These are phyloP conservation scores for Habropoda laboriosa DNA, from an alignment of 1,140 invertebrate genomes.

Conservation along the genomic window DNA sequence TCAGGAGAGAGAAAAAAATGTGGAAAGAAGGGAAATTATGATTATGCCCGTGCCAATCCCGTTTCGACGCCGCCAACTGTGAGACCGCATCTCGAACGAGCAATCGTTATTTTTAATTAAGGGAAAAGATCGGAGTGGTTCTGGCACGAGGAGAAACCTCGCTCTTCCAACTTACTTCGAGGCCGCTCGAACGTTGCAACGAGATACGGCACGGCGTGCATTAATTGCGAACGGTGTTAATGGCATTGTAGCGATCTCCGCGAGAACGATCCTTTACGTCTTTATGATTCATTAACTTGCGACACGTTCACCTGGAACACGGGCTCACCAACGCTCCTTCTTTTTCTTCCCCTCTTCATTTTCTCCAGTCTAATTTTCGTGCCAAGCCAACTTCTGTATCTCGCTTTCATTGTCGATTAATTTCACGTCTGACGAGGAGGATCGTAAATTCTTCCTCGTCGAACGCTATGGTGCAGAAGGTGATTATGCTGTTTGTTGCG, in stretches of 20 bases:
- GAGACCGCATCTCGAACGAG: constrained; percentile 42
- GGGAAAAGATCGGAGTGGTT: constrained; percentile 39
- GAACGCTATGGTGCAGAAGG: background rate
- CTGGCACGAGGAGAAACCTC: constrained; percentile 47
- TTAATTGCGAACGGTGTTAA: constrained; percentile 57
- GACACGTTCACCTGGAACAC: background rate
- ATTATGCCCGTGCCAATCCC: constrained; percentile 63
- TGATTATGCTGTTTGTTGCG: too few relatives aligned
- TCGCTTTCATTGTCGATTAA: constrained; percentile 1
- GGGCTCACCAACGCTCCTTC: background rate
- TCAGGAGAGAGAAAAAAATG: constrained; percentile 41
- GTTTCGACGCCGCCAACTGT: constrained; percentile 48
- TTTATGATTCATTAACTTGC: constrained; percentile 43
- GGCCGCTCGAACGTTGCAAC: constrained; percentile 35
- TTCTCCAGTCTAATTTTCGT: background rate
- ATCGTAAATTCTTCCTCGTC: constrained; percentile 13
- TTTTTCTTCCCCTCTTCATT: background rate
- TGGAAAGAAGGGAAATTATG: constrained; percentile 66
- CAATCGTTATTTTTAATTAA: constrained; percentile 69
- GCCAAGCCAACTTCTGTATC: background rate
- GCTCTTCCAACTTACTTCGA: constrained; percentile 29
- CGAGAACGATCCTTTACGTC: constrained; percentile 10
- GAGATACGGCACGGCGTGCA: constrained; percentile 18
- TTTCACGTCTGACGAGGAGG: background rate
- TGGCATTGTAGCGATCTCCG: constrained; percentile 36